These are phyloP conservation scores for Hyperoodon ampullatus DNA, from an alignment of 2,113 vertebrate species.

Conservation along the genomic window DNA sequence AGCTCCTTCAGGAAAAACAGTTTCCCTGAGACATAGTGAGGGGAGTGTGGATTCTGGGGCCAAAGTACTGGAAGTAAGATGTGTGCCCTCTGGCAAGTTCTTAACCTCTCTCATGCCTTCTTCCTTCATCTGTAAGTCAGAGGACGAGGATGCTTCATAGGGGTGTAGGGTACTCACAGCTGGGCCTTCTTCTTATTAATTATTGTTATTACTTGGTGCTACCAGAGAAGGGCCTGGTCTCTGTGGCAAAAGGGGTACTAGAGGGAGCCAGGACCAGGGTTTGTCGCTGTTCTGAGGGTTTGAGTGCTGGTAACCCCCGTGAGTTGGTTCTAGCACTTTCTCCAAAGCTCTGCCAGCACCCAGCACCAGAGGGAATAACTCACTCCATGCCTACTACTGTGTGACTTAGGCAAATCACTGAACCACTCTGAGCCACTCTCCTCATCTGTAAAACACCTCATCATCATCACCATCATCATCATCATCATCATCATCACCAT, in stretches of 20 bases:
- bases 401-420: background rate
- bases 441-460: background rate
- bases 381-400: background rate
- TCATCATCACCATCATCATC: background rate
- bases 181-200: background rate
- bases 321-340: background rate
- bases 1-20: background rate
- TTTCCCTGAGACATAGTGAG: background rate
- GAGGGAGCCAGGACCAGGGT: background rate
- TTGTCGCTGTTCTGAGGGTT: background rate
- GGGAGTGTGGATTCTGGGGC: background rate
- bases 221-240: background rate
- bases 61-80: background rate
- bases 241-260: background rate
- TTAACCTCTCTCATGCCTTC: background rate
- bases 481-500: rapidly evolving
- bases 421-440: background rate
- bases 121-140: background rate
- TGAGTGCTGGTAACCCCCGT: background rate
- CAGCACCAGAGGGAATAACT: background rate
- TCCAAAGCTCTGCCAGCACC: background rate
- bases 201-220: too few relatives aligned
- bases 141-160: rapidly evolving
- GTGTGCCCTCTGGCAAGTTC: background rate
- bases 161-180: too few relatives aligned